Evolutionary conservation across 2,113 vertebrate species (phyloP), one percentile per base, ranked within the genome.

Genomic region (Circaetus gallicus): DNA sequence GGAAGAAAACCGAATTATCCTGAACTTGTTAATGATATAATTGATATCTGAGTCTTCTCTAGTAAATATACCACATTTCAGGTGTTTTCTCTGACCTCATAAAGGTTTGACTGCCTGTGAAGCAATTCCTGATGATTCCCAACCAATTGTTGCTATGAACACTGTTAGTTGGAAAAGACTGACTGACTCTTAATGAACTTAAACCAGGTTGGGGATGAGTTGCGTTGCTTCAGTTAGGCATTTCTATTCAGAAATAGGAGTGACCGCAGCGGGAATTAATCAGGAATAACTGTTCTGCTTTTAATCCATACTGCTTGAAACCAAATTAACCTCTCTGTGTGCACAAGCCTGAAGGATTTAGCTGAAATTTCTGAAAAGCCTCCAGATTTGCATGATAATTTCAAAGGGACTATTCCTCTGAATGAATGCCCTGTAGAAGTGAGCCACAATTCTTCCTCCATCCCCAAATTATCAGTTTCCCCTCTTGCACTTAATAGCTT

Each of bases 241-340:
- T 89, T 92, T 95, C 93, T 94, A n/a, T 86, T 89, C 67, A 29
- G 11, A 88, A 94, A 90, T 18, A 79, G 66, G 49, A 88, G 38
- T 3, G 21, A 78, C 66, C 90, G 56, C 66, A 90, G 71, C 73
- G 59, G 26, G 71, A 95, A 83, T 92, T 82, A 90, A 86, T 94
- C 67, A 56, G 58, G 62, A 93, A 83, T 88, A 93, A 90, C 36
- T 82, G 45, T 72, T 95, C 82, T 95, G 67, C 36, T 90, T 95
- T 96, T 89, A 96, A 95, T 89, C 76, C 74, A 76, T 83, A 78
- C 53, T 63, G 19, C 58, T 77, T 81, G 80, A 95, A 97, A 93
- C 40, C 72, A 92, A 91, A 90, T 95, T 92, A 95, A 97, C 94
- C 55, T 86, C 82, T 92, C 28, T 83, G 21, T 86, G 71, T 65